A percentile compares a stretch with the other conserved stretches of the same genome.
phyloP scores from a whole-genome alignment of 2,888 invertebrate genomes.

The Cremastobaeus sp. region DNA sequence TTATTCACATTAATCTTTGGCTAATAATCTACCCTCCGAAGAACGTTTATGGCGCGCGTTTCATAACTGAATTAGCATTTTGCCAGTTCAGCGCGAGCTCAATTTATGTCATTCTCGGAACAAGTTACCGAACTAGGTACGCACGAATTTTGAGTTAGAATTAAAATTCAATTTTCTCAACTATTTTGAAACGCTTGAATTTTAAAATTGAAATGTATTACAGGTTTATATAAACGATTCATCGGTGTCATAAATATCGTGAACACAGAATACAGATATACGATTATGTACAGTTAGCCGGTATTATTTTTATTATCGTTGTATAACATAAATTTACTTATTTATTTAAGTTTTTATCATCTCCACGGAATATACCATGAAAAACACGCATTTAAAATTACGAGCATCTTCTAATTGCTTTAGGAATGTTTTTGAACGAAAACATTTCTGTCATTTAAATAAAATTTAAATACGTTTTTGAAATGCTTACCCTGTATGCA shows the following conservation, averaged over 20 bases:
- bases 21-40: constrained; percentile 45
- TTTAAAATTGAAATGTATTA: no score
- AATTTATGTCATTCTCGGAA: no score
- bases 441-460: constrained; percentile 22
- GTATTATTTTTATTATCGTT: constrained; percentile 25
- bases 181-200: no score
- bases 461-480: constrained; percentile 7
- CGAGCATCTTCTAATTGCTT: constrained; percentile 30
- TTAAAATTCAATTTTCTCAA: no score
- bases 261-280: constrained; percentile 7
- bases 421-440: neutral
- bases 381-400: constrained; percentile 37
- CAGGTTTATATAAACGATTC: neutral
- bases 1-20: constrained; percentile 53
- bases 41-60: constrained; percentile 35
- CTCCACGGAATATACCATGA: constrained; percentile 45
- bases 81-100: no score
- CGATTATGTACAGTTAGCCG: constrained; percentile 21
- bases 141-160: no score
- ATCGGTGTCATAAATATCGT: constrained; percentile 7
- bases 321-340: constrained; percentile 14
- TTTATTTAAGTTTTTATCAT: constrained; percentile 2
- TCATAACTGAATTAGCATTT: no score
- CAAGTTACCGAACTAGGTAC: no score
- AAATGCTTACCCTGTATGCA: neutral